Base-by-base conservation (phyloP, 1,140 invertebrate genomes). In the Oncopodura yosiiana region DNA sequence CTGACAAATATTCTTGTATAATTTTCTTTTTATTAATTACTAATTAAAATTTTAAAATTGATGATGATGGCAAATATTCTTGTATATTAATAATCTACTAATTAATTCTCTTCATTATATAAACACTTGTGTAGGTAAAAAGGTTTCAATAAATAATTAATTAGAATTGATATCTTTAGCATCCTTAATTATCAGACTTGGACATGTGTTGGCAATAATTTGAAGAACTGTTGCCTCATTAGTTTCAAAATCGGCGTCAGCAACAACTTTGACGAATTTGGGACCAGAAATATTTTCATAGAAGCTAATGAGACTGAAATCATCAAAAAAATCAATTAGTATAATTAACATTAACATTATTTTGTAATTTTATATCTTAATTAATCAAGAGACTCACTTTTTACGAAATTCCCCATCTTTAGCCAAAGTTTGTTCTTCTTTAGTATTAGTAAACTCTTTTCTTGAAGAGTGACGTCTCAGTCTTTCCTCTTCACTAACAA, bases 361-460 rank as follows among this genome's bases (percentile, higher is more conserved):
- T 30, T 8, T 41, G 3, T 41, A 19, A 41, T 14, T 14, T 23
- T 30, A 16, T 29, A 26, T 19, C 41, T 8, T 4, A n/a, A 36
- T 3, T 16, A 5, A 21, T 21, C 34, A 36, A 8, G 16, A 8
- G 16, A 21, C 5, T 41, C 34, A 56, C 53, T 53, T 62, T 46
- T 60, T 3, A 2, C 62, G 26, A 41, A 64, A 64, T 12, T 14
- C 18, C 8, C 11, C 14, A 23, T 61, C 56, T 3, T 21, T 21
- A 21, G 55, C 56, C 2, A 64, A 32, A 11, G 19, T 52, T 46
- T 61, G 52, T 43, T 64, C 62, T 49, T 64, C 62, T 21, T 16
- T 16, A 18, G 62, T 64, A 38, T 64, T 64, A 9, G 62, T 61
- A 49, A 59, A 56, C 5, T 23, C 26, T 39, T 49, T 29, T 16